Base-by-base conservation (phyloP, 1,140 invertebrate genomes). In the Aphidius ervi region DNA sequence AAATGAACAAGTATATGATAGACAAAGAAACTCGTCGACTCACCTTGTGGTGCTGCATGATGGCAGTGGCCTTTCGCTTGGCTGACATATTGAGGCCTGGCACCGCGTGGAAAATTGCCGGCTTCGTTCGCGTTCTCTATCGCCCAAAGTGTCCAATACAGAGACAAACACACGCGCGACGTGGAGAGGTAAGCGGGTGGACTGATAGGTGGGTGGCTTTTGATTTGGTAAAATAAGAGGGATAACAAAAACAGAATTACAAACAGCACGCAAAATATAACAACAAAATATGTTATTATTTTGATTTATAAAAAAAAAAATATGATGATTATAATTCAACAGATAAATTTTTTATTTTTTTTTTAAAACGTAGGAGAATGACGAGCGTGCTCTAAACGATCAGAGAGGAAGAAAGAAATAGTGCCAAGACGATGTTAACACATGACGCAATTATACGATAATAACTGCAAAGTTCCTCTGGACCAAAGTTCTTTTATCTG, bases 21-120 rank as follows among this genome's bases (percentile, higher is more conserved):
- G 56, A 61, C 59, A 53, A 64, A 58, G 58, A 62, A 62, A 59
- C 58, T 60, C 47, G 40, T 65, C 58, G 64, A 74, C 77, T 81
- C 75, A 84, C 82, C 82, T 84, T 84, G 74, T 82, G 82, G 74
- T 83, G 82, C 73, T 83, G 82, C 74, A 84, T 83, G 71, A 82
- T 80, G 71, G 82, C 80, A 71, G 81, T 82, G 72, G 82, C 79
- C 78, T 84, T 84, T 74, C 82, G 80, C 76, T 84, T 83, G 58
- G 82, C 82, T 66, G 82, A 82, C 82, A 83, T 83, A 72, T 78
- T 78, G 71, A 74, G 69, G 69, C 72, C 58, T 42, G 61, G 64
- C 64, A 54, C 64, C 62, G 63, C 55, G 58, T 65, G 56, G 55
- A 64, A 59, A 60, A 62, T 61, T 54, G 52, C 46, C 43, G 52